Base-by-base conservation (phyloP, 1,140 invertebrate genomes). In the Aphaenogaster floridana region DNA sequence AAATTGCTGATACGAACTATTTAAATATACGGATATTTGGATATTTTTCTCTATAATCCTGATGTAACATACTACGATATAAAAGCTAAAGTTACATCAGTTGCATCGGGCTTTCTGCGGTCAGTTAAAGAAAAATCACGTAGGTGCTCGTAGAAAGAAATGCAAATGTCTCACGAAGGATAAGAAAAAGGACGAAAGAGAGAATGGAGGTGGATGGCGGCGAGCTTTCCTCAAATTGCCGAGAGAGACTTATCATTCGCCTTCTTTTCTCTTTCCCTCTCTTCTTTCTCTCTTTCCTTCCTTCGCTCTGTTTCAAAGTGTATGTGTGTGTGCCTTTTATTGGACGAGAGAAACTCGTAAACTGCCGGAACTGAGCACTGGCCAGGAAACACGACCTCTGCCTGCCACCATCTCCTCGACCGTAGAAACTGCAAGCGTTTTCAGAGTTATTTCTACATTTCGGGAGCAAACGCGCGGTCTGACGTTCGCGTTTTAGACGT, bases 341-440 rank as follows among this genome's bases (percentile, higher is more conserved):
- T 64, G 76, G 39, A 64, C 81, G 39, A 45, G 80, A 89, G 87
- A 91, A 89, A 91, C 84, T 91, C 89, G 89, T 91, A 91, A 90
- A 91, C 90, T 89, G 86, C 78, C 83, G 89, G 84, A 91, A 81
- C 78, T 80, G 90, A 91, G 88, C 80, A 84, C 89, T 78, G 87
- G 63, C 76, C 87, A 90, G 89, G 71, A 74, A 86, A 91, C 89
- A 76, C 78, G 21, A 85, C 69, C 80, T 84, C 80, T 76, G 80
- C 52, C 28, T n/a, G 69, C 80, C 42, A 76, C 42, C 80, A 71
- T 28, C 76, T 61, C 86, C 52, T 68, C 78, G 57, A 50, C 61
- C 79, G 72, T 86, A 63, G 90, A 88, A 91, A 91, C 88, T 89
- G 79, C 84, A 91, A 77, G 84, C 89, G 84, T 90, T 91, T 91